Evolutionary conservation across 2,797 vertebrate genomes (phyloP).

Genomic region (Sebastes goodei): DNA sequence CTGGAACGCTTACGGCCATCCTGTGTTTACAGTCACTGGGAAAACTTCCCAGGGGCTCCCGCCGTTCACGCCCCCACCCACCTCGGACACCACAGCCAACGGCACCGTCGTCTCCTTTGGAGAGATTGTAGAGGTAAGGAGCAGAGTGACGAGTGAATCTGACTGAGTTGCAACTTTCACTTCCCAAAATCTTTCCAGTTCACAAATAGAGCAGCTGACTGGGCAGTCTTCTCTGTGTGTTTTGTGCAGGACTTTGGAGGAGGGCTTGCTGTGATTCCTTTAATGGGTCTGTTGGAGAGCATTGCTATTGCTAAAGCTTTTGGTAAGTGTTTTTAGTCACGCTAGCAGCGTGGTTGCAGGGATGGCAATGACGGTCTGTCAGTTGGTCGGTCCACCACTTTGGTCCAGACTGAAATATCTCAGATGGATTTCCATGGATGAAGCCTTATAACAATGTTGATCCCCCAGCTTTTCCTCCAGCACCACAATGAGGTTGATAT

Average conservation of each 20-base stretch:
- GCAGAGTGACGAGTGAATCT: not conserved
- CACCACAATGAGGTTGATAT: not conserved
- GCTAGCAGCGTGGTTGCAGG: not conserved
- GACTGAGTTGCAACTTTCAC: conserved; percentile 14
- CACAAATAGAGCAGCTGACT: not conserved
- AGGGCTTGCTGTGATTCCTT: conserved; percentile 90
- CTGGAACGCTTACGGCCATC: conserved; percentile 80
- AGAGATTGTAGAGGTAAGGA: conserved; percentile 79
- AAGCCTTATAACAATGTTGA: not conserved
- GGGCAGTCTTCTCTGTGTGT: not conserved
- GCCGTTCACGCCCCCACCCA: conserved; percentile 77
- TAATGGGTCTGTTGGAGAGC: conserved; percentile 94
- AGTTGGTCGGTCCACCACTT: not conserved
- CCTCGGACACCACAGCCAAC: conserved; percentile 83
- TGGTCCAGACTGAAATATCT: not conserved
- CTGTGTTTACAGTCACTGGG: conserved; percentile 89
- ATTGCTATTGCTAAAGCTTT: conserved; percentile 94
- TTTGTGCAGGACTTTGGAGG: conserved; percentile 86
- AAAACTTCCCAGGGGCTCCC: conserved; percentile 88
- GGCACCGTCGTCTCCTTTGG: conserved; percentile 84
- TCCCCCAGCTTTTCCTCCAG: not conserved
- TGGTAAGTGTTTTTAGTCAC: conserved; percentile 75
- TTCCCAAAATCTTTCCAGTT: not conserved
- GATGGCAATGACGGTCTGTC: not conserved
- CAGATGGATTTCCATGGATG: not conserved